These are phyloP conservation scores for Zeus faber DNA, from an alignment of 2,113 vertebrate species.

Conservation along the genomic window DNA sequence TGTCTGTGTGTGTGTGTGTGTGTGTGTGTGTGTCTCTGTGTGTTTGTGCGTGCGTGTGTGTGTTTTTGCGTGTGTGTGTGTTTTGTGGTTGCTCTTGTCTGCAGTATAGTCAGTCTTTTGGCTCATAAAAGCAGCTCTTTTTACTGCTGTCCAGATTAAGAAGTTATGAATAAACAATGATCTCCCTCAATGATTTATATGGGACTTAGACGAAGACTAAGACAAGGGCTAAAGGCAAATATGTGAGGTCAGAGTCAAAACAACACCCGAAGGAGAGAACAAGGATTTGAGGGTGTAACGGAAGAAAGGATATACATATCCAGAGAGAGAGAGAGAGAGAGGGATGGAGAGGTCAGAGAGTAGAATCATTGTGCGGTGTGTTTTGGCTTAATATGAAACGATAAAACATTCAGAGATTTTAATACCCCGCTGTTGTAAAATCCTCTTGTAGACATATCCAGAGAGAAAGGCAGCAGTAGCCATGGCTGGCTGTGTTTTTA, in stretches of 20 bases:
- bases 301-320: neutral
- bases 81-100: neutral
- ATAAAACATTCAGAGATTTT: conserved; percentile 7
- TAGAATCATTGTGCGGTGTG: conserved; percentile 2
- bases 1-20: conserved; percentile 8
- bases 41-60: neutral
- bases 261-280: conserved; percentile 18
- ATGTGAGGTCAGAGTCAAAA: neutral
- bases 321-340: conserved; percentile 1
- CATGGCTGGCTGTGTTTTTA: conserved; percentile 7
- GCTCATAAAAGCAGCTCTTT: conserved; percentile 21
- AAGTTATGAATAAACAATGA: conserved; percentile 44
- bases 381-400: conserved; percentile 27
- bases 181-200: conserved; percentile 31
- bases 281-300: conserved; percentile 13
- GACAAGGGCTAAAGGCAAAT: neutral
- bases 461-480: neutral
- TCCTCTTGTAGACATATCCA: neutral
- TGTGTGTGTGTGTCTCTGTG: neutral
- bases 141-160: conserved; percentile 31
- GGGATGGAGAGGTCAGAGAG: neutral
- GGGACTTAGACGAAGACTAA: conserved; percentile 12
- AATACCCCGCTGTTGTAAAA: conserved; percentile 16
- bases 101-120: conserved; percentile 29
- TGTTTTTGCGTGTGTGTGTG: neutral